These are phyloP conservation scores for Diadumene lineata DNA, from an alignment of 92 coral and sea anemone species.

Conservation along the genomic window DNA sequence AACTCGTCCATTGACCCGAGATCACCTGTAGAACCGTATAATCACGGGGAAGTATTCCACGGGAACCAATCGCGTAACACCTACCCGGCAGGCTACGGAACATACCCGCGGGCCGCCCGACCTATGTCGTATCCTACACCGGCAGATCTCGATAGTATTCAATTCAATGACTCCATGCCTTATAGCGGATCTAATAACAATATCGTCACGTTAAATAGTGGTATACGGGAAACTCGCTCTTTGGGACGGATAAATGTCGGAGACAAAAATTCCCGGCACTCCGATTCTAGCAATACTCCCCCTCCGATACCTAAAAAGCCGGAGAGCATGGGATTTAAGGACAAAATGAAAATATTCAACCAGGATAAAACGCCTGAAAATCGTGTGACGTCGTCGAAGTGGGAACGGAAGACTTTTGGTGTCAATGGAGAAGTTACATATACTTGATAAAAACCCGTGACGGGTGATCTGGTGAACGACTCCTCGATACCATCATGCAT, in stretches of 20 bases:
- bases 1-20: conserved; percentile 50
- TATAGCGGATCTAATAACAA: conserved; percentile 69
- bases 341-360: conserved; percentile 91
- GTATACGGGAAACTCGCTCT: conserved; percentile 59
- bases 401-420: conserved; percentile 73
- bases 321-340: conserved; percentile 73
- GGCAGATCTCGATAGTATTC: conserved; percentile 54
- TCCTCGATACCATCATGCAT: neutral
- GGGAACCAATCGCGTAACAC: conserved; percentile 47
- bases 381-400: conserved; percentile 62
- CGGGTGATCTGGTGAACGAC: neutral
- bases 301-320: conserved; percentile 79
- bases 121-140: conserved; percentile 67
- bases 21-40: conserved; percentile 33
- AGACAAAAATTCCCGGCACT: conserved; percentile 46
- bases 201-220: conserved; percentile 52
- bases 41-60: conserved; percentile 34
- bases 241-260: conserved; percentile 61
- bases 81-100: conserved; percentile 62
- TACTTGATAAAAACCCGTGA: conserved; percentile 1
- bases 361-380: conserved; percentile 72
- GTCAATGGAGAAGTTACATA: conserved; percentile 54
- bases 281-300: conserved; percentile 69
- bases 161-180: conserved; percentile 43
- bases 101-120: conserved; percentile 74